Percentiles rank a stretch among this genome's conserved stretches.
These are phyloP conservation scores for Chironomus tepperi DNA, from an alignment of 1,140 invertebrate species.

Conservation along the genomic window DNA sequence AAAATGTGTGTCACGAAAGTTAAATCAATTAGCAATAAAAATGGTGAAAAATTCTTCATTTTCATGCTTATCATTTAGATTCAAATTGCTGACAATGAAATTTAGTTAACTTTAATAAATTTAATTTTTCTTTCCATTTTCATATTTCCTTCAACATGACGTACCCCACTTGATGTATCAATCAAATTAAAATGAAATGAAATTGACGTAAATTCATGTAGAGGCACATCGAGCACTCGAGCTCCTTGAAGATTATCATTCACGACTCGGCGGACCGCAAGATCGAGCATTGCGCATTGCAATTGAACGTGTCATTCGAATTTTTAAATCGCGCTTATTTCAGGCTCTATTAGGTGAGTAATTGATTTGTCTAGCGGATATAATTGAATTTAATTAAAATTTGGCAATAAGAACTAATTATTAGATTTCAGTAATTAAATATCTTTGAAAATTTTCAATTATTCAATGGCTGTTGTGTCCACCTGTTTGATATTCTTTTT, in stretches of 20 bases:
- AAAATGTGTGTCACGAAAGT: not conserved
- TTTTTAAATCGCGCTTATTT: conserved; percentile 95
- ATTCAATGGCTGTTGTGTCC: no score
- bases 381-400: no score
- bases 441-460: no score
- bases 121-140: not conserved
- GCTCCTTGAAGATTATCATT: conserved; percentile 94
- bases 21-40: not conserved
- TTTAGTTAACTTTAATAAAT: not conserved
- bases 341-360: conserved; percentile 91
- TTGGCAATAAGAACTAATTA: no score
- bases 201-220: conserved; percentile 44
- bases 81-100: not conserved
- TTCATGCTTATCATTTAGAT: not conserved
- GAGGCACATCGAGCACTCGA: conserved; percentile 95
- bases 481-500: no score
- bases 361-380: not conserved
- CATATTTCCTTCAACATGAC: no score
- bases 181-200: not conserved
- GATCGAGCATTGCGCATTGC: conserved; percentile 89
- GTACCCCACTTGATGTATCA: not conserved
- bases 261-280: conserved; percentile 80
- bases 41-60: not conserved
- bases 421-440: no score
- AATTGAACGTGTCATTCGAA: conserved; percentile 93